Base-by-base conservation (phyloP, 1,140 invertebrate genomes). In the Ceratoteleas bidentatus region DNA sequence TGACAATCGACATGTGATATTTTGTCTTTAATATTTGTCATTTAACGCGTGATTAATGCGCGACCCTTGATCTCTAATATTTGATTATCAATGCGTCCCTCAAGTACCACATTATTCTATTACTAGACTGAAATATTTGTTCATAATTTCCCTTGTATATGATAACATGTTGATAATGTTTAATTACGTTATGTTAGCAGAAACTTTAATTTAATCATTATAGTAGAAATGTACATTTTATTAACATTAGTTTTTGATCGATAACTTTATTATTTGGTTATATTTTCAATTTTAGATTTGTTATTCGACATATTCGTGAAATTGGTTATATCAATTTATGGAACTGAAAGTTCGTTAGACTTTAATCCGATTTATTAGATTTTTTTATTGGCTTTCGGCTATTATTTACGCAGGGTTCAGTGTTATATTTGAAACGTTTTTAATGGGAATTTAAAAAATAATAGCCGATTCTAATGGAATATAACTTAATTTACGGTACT, bases 271-370 rank as follows among this genome's bases (percentile, higher is more conserved):
- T 40, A 40, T 11, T 1, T 3, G 38, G 38, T 10, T 40, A 40
- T 40, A 40, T 49, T n/a, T 49, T 49, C 45, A 49, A 2, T 49
- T 13, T n/a, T 4, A 61, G 11, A 49, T 61, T 58, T 33, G 13
- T 32, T 50, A 36, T 52, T 62, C 33, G 3, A 61, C 33, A 49
- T n/a, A 6, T 7, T 32, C 24, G 13, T 56, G 57, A 68, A 68
- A 56, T 68, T 65, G 49, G 54, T 56, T 52, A 56, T 56, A 68
- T 56, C 64, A 57, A 57, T n/a, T 56, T 68, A n/a, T 68, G 45
- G 43, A 68, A 57, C 64, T 56, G 32, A 33, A 65, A 65, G 54
- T 65, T 11, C 16, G 36, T 43, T 53, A 53, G 36, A 54, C 6
- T 53, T 53, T 54, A 43, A 65, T 40, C 53, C 62, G 62, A 54